Base-by-base conservation (phyloP, 2,888 invertebrate genomes). In the Acanthacorydalis orientalis region DNA sequence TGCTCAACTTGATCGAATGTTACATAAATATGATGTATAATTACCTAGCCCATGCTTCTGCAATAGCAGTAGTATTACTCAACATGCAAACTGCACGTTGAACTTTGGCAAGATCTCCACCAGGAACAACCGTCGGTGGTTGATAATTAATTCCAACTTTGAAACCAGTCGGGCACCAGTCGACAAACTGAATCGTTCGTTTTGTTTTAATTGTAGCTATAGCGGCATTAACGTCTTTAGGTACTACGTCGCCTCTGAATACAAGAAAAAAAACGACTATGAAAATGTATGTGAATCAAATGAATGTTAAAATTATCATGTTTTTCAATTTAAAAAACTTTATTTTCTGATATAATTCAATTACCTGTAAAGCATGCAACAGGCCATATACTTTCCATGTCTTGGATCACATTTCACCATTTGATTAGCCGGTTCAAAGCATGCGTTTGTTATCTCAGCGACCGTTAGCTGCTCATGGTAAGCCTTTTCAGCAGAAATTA, bases 51-150 rank as follows among this genome's bases (percentile, higher is more conserved):
- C 93, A 95, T 32, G 93, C 93, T 64, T 93, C 92, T 4, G 91
- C 92, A 60, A 95, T 93, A 53, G 93, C 92, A 1, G 93, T 95
- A 43, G 92, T 95, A 68, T 95, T 95, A 59, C 90, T 90, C 64
- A 95, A 68, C 93, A 95, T 95, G 74, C 95, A 95, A 8, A 95
- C 92, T 11, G 93, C 92, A 46, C 93, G 78, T 64, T 90, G 89
- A 1, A 92, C 91, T 68, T 90, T 91, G 51, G 92, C 91, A 58
- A 89, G 68, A 65, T 92, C 91, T 0, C 90, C 91, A 14, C 90
- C 89, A 0, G 92, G 92, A 1, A 92, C 90, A 46, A 88, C 89
- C 0, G 87, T 87, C 4, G 87, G 87, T 23, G 87, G 87, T 64
- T 91, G 89, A 67, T 90, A 90, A 70, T 90, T 90, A 64, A 84